Conservation (phyloP, 2,113 vertebrate species). For the Coturnix japonica region DNA sequence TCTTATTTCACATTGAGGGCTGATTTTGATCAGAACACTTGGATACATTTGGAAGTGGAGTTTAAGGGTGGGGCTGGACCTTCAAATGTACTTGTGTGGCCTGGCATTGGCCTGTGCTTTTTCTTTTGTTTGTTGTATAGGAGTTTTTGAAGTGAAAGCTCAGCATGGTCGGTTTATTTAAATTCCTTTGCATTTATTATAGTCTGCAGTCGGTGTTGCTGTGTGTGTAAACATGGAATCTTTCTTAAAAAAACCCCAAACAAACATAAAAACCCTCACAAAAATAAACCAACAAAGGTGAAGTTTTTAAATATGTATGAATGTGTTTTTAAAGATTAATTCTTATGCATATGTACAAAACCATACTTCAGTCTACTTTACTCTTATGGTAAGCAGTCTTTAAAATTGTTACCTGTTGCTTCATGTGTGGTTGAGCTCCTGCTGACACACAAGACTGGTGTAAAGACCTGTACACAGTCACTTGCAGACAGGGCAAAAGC, state of each 20-base stretch:
- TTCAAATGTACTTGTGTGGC: conserved; percentile 31
- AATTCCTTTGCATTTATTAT: neutral
- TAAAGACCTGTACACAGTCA: neutral
- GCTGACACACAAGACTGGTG: neutral
- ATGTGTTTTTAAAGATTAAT: neutral
- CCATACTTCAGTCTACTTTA: neutral
- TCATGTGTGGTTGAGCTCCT: neutral
- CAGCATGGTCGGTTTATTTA: neutral
- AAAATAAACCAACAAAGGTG: neutral
- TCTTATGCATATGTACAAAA: neutral
- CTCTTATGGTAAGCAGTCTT: neutral
- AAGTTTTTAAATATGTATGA: neutral
- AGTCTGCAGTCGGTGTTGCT: neutral
- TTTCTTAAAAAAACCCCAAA: neutral
- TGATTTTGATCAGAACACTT: conserved; percentile 76
- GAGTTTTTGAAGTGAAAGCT: neutral
- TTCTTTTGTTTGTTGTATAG: neutral
- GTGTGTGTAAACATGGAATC: neutral
- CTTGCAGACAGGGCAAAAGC: neutral
- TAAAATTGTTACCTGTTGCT: neutral
- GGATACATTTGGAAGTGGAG: conserved; percentile 66
- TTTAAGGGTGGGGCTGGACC: conserved; percentile 18
- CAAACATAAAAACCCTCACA: too few species aligned
- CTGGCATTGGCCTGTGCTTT: conserved; percentile 16
- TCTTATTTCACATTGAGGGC: conserved; percentile 55